Conservation (phyloP, 1,140 invertebrate genomes). For the Rhopalosiphum padi region DNA sequence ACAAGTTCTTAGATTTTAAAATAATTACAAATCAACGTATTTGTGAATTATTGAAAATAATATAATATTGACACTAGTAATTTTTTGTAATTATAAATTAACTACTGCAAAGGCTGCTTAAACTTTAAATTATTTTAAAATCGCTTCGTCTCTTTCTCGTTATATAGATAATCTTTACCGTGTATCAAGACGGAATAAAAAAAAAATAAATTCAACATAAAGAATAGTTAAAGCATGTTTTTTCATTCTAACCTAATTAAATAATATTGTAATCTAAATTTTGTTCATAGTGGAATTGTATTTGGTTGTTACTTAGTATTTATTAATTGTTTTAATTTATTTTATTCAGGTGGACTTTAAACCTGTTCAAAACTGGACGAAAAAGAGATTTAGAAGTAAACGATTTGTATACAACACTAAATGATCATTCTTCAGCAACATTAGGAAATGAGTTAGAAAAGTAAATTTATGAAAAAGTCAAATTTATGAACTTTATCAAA, state of each 20-base stretch:
- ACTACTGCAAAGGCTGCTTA: too few species aligned
- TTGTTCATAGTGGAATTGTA: background rate
- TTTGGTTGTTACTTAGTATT: background rate
- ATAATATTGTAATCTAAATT: background rate
- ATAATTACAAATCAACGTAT: too few species aligned
- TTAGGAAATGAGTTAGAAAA: constrained; percentile 68
- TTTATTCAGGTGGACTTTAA: constrained; percentile 71
- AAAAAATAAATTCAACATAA: too few species aligned
- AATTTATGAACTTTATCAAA: background rate
- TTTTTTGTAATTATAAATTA: too few species aligned
- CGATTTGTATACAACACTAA: constrained; percentile 74
- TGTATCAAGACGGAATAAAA: too few species aligned
- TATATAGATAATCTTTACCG: too few species aligned
- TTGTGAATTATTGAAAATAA: too few species aligned
- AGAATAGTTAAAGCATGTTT: background rate
- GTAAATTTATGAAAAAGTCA: constrained; percentile 27
- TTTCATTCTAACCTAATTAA: background rate
- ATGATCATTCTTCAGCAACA: constrained; percentile 68
- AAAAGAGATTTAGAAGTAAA: constrained; percentile 72
- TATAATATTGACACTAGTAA: too few species aligned
- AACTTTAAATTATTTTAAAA: too few species aligned
- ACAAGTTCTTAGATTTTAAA: too few species aligned
- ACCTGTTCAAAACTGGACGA: constrained; percentile 72
- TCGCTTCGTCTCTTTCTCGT: too few species aligned
- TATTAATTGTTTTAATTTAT: constrained; percentile 20